Evolutionary conservation across 1,140 invertebrate genomes (phyloP), one percentile per base, ranked within the genome.

Genomic region (Ephestia elutella): DNA sequence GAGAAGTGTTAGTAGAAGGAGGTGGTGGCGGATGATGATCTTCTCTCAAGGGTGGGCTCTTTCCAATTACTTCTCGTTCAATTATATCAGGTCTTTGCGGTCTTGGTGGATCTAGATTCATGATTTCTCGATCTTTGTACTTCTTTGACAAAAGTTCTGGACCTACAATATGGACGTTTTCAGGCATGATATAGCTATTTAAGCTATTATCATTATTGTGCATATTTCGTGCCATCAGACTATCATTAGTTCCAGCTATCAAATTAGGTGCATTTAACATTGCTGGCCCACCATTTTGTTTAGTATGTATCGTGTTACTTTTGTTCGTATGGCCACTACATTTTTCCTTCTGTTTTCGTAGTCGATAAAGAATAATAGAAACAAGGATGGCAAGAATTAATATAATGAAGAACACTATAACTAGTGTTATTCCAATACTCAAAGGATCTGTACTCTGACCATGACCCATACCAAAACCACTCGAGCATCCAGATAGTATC

Each of bases 331-430:
- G 89, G 13, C 89, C 86, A 25, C 91, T 91, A 54, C 90, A 91
- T 79, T 96, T 96, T 73, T 97, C 95, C 70, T 93, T 94, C 77
- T 96, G 95, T 15, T 95, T 93, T 11, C 96, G 90, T 57, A 97
- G 87, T 17, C 95, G 92, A 80, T 97, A 98, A 8, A 98, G 95
- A 2, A 97, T 91, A 77, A 97, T 97, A 53, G 95, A 97, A 5
- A 96, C 93, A 20, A 96, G 89, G 59, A 98, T 97, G 0, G 96
- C 96, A 7, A 97, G 92, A 17, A 98, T 90, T 9, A 98, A 87
- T 50, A 96, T 95, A 2, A 97, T 93, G 73, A 99, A 98, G 87
- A 99, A 98, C 3, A 98, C 95, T 49, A 98, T 96, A 0, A 99
- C 96, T 19, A 99, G 88, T 0, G 96, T 97, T 32, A 97, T 94